phyloP scores from a whole-genome alignment of 2,797 vertebrate species.

The Tapirus indicus region DNA sequence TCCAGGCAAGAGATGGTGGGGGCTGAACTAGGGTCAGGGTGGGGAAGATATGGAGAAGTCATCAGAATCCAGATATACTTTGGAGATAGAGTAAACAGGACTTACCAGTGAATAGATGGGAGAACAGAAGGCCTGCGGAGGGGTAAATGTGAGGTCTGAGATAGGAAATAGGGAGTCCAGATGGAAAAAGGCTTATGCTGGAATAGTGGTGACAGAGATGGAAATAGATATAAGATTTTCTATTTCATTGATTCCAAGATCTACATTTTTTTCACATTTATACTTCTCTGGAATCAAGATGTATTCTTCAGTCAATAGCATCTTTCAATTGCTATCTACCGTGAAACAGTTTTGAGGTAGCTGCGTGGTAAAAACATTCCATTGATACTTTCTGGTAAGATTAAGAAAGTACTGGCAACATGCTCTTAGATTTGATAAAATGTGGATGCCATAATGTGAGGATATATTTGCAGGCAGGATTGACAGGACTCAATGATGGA shows the following conservation, averaged over 20 bases:
- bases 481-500: background rate
- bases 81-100: background rate
- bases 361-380: background rate
- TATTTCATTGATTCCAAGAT: background rate
- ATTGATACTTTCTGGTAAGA: background rate
- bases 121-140: background rate
- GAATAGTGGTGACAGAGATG: background rate
- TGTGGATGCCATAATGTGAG: background rate
- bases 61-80: background rate
- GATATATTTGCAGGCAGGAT: background rate
- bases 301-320: background rate
- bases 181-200: background rate
- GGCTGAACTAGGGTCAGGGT: background rate
- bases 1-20: background rate
- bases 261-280: background rate
- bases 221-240: background rate
- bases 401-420: background rate
- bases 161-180: background rate
- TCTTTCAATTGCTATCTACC: background rate
- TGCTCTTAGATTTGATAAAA: background rate
- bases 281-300: background rate
- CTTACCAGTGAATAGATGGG: background rate
- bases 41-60: background rate
- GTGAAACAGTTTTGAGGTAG: background rate
- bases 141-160: background rate